Evolutionary conservation across 2,888 invertebrate species (phyloP), one percentile per base, ranked within the genome.

Genomic region (Epinotia demarniana): DNA sequence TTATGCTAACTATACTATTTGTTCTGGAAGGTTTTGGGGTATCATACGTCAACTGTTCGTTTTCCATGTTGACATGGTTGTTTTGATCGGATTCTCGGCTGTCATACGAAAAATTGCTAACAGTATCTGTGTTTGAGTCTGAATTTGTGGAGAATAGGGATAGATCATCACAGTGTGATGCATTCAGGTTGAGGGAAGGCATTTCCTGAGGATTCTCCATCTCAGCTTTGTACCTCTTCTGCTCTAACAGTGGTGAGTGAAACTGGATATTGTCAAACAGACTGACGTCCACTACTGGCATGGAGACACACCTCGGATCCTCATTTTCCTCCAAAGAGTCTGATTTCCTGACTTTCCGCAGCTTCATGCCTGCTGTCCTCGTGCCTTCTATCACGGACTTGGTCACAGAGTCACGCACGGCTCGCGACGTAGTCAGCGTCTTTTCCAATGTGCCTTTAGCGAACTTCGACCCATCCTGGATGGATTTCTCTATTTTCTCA

Each of bases 221-320:
- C 16, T 90, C 87, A 80, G 85, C 88, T 55, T 81, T 80, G 73
- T 85, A 87, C 73, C 84, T 87, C 71, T 92, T 93, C 79, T 93
- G 94, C 81, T 92, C 91, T 57, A 91, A 82, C 68, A 95, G 86
- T 2, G 96, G 96, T 18, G 96, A 96, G 79, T 95, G 95, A 82
- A 96, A 96, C 78, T 95, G 95, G 77, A 96, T 95, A 62, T 95
- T 95, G 81, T 95, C 95, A 91, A 97, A 96, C 13, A 96, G 89
- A 83, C 94, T 93, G 8, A 95, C 92, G 81, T 95, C 94, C 57
- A 91, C 92, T 23, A 87, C 90, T 12, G 95, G 95, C 93, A 95
- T 91, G 0, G 95, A 95, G 1, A 94, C 92, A 84, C 95, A 95
- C 77, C 95, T 89, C 55, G 92, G 92, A 43, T 86, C 80, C 18